Evolutionary conservation across 2,888 invertebrate species (phyloP), one percentile per base, ranked within the genome.

Genomic region (Malacosoma neustria): DNA sequence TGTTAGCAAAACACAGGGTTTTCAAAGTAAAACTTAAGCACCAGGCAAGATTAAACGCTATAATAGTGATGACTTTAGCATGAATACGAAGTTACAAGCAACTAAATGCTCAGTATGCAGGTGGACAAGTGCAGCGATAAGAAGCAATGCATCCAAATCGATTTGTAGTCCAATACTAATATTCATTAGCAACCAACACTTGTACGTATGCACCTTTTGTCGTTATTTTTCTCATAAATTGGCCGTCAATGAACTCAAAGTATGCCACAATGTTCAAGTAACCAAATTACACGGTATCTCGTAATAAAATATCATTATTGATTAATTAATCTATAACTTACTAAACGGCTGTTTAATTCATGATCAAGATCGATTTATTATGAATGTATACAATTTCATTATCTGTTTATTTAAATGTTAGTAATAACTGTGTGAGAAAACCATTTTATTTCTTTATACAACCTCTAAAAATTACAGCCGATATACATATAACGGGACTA

Each of bases 401-500:
- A 22, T 22, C 22, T 22, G 22, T 22, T 0, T 7, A 22, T 22
- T 22, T 9, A 5, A 22, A 22, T 22, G 22, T 9, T 7, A 22
- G 22, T 22, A 22, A 22, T 22, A 22, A 5, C 5, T 22, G 22
- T 9, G 22, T 52, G 50, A 50, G 60, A 62, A 65, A 61, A 57
- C 57, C 53, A 55, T 48, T 57, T 57, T 56, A 51, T 51, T 51
- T 52, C 55, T 51, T 56, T 64, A 64, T 62, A 62, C 61, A 54
- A 61, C 53, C 52, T 53, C 59, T 61, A 63, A 71, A 66, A 72
- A 70, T 57, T 66, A 61, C 69, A 61, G 62, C n/a, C n/a, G n/a
- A n/a, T 56, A 57, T 62, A 59, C 59, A 47, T 38, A 39, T 76
- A 77, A 77, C 80, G 73, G 79, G 69, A 73, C 61, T 53, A 70